A percentile compares a stretch with the other conserved stretches of the same genome.
These are phyloP conservation scores for Carlito syrichta DNA, from an alignment of 2,113 vertebrate species.

Conservation along the genomic window DNA sequence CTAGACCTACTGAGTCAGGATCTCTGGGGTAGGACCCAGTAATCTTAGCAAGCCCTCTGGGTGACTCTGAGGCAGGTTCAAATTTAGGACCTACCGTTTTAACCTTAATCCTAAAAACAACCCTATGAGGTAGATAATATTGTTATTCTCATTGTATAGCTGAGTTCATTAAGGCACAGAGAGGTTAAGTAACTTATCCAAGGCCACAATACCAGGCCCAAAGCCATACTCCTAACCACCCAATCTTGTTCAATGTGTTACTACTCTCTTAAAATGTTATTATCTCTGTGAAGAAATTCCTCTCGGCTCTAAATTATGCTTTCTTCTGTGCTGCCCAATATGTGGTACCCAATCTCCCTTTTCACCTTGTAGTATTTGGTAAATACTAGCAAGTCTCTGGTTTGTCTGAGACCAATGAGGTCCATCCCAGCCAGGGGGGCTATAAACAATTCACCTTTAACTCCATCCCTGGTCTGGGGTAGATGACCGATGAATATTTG, in stretches of 20 bases:
- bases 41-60: neutral
- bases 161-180: neutral
- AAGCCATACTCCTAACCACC: neutral
- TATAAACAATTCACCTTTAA: neutral
- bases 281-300: neutral
- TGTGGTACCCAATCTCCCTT: neutral
- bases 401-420: neutral
- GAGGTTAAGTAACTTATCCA: neutral
- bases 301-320: neutral
- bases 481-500: neutral
- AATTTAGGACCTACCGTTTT: neutral
- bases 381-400: neutral
- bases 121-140: neutral
- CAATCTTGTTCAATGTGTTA: neutral
- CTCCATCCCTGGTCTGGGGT: neutral
- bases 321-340: neutral
- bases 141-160: neutral
- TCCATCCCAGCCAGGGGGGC: neutral
- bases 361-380: neutral
- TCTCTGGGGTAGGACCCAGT: neutral
- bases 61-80: neutral
- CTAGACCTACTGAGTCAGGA: neutral
- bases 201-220: neutral
- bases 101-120: neutral
- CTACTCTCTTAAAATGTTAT: neutral